Evolutionary conservation across 2,888 invertebrate species (phyloP).

Genomic region (Onchidella celtica): DNA sequence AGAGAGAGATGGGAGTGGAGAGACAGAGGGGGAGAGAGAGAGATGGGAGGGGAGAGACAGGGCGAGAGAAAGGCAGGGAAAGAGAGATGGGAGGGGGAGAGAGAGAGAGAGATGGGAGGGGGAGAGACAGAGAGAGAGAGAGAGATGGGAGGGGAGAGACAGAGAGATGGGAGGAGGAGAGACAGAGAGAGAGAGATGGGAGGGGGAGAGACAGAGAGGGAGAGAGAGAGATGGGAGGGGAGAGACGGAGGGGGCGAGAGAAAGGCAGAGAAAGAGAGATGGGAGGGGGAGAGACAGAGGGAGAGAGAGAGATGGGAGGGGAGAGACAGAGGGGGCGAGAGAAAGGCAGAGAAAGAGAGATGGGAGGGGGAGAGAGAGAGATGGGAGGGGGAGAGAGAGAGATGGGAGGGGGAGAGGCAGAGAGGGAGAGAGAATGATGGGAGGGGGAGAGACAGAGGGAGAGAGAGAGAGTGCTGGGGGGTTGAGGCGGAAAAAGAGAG

Average conservation of each 20-base stretch:
- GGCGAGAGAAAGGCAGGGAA: not conserved
- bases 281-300: too few species aligned
- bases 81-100: not conserved
- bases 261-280: too few species aligned
- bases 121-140: not conserved
- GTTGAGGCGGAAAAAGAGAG: not conserved
- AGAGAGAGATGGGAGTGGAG: constrained; percentile 9
- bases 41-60: not conserved
- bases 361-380: not conserved
- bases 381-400: not conserved
- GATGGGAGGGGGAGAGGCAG: not conserved
- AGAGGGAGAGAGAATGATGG: not conserved
- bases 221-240: too few species aligned
- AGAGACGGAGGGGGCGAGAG: too few species aligned
- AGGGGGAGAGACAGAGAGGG: not conserved
- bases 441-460: not conserved
- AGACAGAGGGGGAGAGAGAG: constrained; percentile 17
- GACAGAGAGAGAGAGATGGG: not conserved
- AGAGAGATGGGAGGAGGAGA: not conserved
- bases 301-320: too few species aligned
- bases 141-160: too few species aligned
- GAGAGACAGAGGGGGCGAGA: too few species aligned
- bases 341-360: too few species aligned
- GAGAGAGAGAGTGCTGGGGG: not conserved
- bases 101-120: not conserved